Evolutionary conservation across 2,113 vertebrate species (phyloP).

Genomic region (Steatornis caripensis): DNA sequence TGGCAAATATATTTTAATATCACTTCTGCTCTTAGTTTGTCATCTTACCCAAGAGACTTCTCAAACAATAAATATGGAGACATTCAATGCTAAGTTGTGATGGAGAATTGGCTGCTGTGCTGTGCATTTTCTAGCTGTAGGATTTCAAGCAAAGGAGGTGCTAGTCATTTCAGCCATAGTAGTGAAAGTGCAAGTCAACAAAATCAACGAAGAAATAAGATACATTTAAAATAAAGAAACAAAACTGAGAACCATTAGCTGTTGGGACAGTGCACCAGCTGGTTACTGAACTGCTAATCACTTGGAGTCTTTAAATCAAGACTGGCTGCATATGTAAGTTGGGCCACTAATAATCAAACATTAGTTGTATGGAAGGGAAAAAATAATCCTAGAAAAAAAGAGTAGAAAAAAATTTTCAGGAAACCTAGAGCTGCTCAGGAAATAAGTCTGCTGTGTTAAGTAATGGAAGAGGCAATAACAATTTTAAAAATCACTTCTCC

Average conservation of each 20-base stretch:
- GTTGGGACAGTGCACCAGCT: background rate
- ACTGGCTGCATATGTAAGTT: background rate
- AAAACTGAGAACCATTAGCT: background rate
- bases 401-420: background rate
- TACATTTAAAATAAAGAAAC: background rate
- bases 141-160: background rate
- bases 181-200: background rate
- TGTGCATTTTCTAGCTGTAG: rapidly evolving
- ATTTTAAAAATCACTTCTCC: background rate
- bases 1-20: background rate
- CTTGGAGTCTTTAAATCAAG: background rate
- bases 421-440: background rate
- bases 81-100: background rate
- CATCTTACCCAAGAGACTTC: background rate
- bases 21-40: background rate
- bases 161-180: background rate
- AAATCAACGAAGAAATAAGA: background rate
- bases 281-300: background rate
- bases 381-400: background rate
- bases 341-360: background rate
- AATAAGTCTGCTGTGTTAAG: background rate
- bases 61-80: background rate
- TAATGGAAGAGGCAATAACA: background rate
- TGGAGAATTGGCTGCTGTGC: background rate
- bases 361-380: background rate